Conservation (phyloP, 92 coral and sea anemone genomes). For the Umimayanthus chanpuru region DNA sequence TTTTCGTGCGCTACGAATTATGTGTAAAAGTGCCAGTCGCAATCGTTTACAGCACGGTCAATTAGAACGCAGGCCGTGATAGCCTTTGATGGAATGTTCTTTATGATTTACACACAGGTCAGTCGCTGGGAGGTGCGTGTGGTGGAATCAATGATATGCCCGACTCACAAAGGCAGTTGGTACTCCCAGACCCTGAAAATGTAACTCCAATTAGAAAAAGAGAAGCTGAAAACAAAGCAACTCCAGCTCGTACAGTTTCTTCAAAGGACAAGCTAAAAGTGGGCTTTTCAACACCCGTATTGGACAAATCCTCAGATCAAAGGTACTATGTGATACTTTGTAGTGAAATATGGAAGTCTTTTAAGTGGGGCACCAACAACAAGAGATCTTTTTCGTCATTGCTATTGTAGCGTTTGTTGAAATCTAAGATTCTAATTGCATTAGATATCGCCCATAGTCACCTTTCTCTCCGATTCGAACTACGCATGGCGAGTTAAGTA, state of each 20-base stretch:
- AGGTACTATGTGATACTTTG: neutral
- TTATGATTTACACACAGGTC: neutral
- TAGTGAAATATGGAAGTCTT: too few relatives aligned
- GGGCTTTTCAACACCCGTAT: slow-evolving; percentile 67
- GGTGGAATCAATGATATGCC: neutral
- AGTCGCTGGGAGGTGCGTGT: slow-evolving; percentile 28
- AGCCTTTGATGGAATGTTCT: neutral
- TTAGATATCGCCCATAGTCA: too few relatives aligned
- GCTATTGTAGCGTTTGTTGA: too few relatives aligned
- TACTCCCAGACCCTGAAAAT: neutral
- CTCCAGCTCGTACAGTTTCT: slow-evolving; percentile 29
- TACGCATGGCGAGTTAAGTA: too few relatives aligned
- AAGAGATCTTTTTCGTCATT: neutral
- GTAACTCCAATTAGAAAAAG: slow-evolving; percentile 7
- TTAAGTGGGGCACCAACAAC: too few relatives aligned
- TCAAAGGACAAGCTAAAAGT: slow-evolving; percentile 58
- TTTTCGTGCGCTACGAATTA: too few relatives aligned
- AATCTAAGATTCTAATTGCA: too few relatives aligned
- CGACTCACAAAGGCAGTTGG: neutral
- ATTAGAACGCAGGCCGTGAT: neutral
- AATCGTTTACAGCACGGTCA: too few relatives aligned
- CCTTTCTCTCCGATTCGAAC: too few relatives aligned
- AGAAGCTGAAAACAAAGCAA: slow-evolving; percentile 26
- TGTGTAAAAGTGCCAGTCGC: too few relatives aligned
- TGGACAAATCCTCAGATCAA: slow-evolving; percentile 43